Evolutionary conservation across 2,888 invertebrate genomes (phyloP).

Genomic region (Cheilosia vernalis): DNA sequence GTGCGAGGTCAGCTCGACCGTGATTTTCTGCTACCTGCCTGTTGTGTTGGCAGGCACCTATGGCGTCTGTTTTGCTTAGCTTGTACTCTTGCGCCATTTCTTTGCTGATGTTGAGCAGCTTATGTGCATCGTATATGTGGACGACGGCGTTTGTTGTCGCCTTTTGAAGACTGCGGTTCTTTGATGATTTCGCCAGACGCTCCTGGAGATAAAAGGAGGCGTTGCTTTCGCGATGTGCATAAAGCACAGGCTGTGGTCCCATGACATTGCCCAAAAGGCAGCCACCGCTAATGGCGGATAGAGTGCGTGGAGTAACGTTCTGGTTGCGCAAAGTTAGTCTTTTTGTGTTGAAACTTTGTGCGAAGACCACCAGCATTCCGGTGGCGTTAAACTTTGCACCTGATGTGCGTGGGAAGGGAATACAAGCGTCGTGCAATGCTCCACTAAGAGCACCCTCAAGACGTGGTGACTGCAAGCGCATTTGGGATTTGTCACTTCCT

Average conservation of each 20-base stretch:
- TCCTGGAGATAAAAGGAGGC: slow-evolving; percentile 92
- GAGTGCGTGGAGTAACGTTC: slow-evolving; percentile 90
- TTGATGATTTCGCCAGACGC: slow-evolving; percentile 82
- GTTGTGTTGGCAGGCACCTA: slow-evolving; percentile 91
- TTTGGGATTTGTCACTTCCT: slow-evolving; percentile 81
- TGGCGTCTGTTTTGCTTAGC: slow-evolving; percentile 83
- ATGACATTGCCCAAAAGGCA: slow-evolving; percentile 83
- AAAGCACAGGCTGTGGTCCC: slow-evolving; percentile 80
- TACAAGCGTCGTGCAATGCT: slow-evolving; percentile 88
- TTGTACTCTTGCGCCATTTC: slow-evolving; percentile 93
- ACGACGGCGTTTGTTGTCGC: slow-evolving; percentile 79
- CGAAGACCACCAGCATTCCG: slow-evolving; percentile 93
- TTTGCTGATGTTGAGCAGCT: slow-evolving; percentile 90
- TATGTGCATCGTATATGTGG: slow-evolving; percentile 82
- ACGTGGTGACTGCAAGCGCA: slow-evolving; percentile 82
- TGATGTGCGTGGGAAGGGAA: slow-evolving; percentile 97
- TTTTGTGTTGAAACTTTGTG: slow-evolving; percentile 88
- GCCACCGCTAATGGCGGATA: slow-evolving; percentile 88
- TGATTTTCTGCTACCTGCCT: slow-evolving; percentile 89
- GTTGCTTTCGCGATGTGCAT: slow-evolving; percentile 84
- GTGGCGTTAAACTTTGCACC: slow-evolving; percentile 96
- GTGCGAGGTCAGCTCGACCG: slow-evolving; percentile 92
- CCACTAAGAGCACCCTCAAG: slow-evolving; percentile 82
- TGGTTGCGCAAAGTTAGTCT: slow-evolving; percentile 89
- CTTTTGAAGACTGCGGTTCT: slow-evolving; percentile 83